Evolutionary conservation across 2,113 vertebrate species (phyloP), one percentile per base, ranked within the genome.

Genomic region (Megalops atlanticus): DNA sequence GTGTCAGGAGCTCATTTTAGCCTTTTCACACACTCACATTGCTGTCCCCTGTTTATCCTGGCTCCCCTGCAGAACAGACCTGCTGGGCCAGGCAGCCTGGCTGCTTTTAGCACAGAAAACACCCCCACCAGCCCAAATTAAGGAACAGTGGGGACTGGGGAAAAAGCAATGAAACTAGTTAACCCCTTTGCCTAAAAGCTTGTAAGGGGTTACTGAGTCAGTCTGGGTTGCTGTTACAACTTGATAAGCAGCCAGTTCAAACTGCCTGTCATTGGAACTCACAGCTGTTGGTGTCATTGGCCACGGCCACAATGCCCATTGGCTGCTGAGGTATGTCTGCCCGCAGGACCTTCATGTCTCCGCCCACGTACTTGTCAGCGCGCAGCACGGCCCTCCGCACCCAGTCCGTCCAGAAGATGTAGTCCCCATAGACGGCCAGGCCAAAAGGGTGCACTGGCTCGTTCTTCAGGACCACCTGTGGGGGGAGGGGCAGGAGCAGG

Each of bases 381-480:
- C 98, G 92, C 3, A 99, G 96, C 80, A 99, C 98, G 0, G 98
- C 97, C 74, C 97, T 90, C 85, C 98, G 95, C 83, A 99, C 97
- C 98, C 98, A 99, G 92, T 99, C 98, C 0, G 98, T 99, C 98
- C 98, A 99, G 93, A 99, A 99, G 91, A 99, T 99, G 89, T 98
- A 97, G 79, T 99, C 96, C 0, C 97, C 97, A 0, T 99, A 99
- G 58, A 99, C 97, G 0, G 98, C 96, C 89, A 99, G 86, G 45
- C 98, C 98, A 0, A 99, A 99, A 3, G 98, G 97, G 89, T 99
- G 98, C 54, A 99, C 98, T 0, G 98, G 98, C 86, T 99, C 98
- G 0, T 97, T 96, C 80, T 97, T 98, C 83, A 99, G 90, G 85
- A 99, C 95, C 84, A 97, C 96, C 97, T 99, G 91, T 2, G 45